Evolutionary conservation across 2,797 vertebrate genomes (phyloP), one percentile per base, ranked within the genome.

Genomic region (Tolypeutes matacus): DNA sequence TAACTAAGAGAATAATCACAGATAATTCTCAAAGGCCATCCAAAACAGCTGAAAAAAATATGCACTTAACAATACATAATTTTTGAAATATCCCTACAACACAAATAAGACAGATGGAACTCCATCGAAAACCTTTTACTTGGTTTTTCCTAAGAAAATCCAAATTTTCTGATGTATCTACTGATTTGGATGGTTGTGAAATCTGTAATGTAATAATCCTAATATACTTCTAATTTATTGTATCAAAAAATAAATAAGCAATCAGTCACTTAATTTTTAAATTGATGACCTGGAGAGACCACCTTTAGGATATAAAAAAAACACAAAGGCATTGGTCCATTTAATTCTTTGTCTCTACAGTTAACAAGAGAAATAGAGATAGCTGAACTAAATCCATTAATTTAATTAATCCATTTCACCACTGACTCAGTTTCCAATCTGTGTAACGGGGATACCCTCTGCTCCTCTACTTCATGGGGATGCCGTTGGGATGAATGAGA

Each of bases 381-480:
- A 80, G 10, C 64, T 39, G 67, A n/a, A 7, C 73, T 72, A 85
- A 23, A 75, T 53, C 60, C 49, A 7, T 46, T 49, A 58, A 31
- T 46, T 51, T 67, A 70, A 78, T 29, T 36, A 88, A 87, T 85
- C 49, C 65, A 42, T 73, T 51, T 89, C 89, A 86, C 85, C 78
- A 70, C 42, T 29, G 83, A 64, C 77, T 93, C 60, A 56, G 78
- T 39, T 85, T 87, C 82, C 78, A n/a, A 15, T 77, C 83, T 91
- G 29, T 60, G 23, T 60, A 70, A 95, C 14, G 12, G 67, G 64
- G 90, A 72, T 18, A 70, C 73, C 51, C 21, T 92, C 39, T 20
- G 69, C 11, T 91, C 69, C 86, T 82, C 7, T n/a, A 36, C 75
- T 72, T 94, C 73, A n/a, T 9, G 12, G 64, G 67, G 60, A 60